Percentiles rank a stretch among this genome's conserved stretches.
Conservation (phyloP, 2,113 vertebrate species). For the Sinocyclocheilus grahami region DNA sequence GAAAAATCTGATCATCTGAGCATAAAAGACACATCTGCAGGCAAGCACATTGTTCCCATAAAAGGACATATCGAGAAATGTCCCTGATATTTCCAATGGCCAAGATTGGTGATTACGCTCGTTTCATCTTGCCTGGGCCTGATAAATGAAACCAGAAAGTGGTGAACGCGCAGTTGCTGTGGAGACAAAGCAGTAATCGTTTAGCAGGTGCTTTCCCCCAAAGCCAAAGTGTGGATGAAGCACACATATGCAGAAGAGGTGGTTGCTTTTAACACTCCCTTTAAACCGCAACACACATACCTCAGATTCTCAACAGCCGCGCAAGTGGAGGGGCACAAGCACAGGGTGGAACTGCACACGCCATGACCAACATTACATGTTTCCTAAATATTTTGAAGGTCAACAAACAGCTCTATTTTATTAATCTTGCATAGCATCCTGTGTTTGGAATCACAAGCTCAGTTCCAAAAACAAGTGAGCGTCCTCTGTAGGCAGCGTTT, state of each 20-base stretch:
- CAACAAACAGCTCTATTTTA: conserved; percentile 35
- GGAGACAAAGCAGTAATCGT: conserved; percentile 60
- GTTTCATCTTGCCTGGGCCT: conserved; percentile 65
- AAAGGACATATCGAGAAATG: conserved; percentile 35
- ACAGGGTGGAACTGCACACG: conserved; percentile 56
- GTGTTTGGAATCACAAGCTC: conserved; percentile 20
- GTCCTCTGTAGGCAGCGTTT: background rate
- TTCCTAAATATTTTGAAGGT: conserved; percentile 14
- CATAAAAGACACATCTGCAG: conserved; percentile 44
- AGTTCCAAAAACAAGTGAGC: background rate
- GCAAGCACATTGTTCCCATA: conserved; percentile 46
- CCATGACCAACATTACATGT: conserved; percentile 59
- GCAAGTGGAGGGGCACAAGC: conserved; percentile 63
- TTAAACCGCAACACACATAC: conserved; percentile 66
- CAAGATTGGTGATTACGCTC: conserved; percentile 49
- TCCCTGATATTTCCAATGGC: conserved; percentile 36
- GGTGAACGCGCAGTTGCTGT: conserved; percentile 61
- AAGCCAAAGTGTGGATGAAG: conserved; percentile 46
- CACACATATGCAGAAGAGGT: conserved; percentile 58
- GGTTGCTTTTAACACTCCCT: conserved; percentile 61
- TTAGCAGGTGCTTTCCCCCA: conserved; percentile 51
- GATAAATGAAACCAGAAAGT: conserved; percentile 71
- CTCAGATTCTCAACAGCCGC: conserved; percentile 68
- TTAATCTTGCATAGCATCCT: conserved; percentile 5
- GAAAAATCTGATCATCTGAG: conserved; percentile 56